A percentile compares a stretch with the other conserved stretches of the same genome.
phyloP scores from a whole-genome alignment of 1,140 invertebrate species.

The Diuraphis noxia region DNA sequence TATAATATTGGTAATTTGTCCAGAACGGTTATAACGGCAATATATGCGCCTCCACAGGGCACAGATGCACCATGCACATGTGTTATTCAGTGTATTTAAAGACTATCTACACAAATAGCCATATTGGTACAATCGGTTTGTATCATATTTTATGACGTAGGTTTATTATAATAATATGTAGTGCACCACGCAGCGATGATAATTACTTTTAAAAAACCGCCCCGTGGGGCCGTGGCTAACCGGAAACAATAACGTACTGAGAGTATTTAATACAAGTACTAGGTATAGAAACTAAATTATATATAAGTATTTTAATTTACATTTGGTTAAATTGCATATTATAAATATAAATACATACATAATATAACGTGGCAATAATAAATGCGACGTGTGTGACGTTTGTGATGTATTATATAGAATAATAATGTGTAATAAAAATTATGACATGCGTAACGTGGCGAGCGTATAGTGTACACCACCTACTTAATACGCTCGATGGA shows the following conservation, averaged over 20 bases:
- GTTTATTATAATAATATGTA: too few species aligned
- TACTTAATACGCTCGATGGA: neutral
- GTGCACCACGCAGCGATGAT: neutral
- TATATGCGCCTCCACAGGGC: neutral
- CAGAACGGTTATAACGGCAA: too few species aligned
- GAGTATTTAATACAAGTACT: too few species aligned
- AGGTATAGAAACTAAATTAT: too few species aligned
- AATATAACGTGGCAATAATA: neutral
- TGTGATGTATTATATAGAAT: slow-evolving; percentile 1
- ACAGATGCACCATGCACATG: too few species aligned
- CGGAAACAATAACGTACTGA: neutral
- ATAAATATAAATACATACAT: neutral
- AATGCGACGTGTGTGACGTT: neutral
- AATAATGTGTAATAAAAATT: neutral
- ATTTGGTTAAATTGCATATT: neutral
- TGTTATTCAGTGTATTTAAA: too few species aligned
- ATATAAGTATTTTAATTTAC: neutral
- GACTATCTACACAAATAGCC: too few species aligned
- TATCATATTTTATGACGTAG: neutral
- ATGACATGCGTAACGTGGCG: neutral
- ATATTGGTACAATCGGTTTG: neutral
- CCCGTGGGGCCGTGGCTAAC: neutral
- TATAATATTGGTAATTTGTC: too few species aligned
- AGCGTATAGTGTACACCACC: neutral
- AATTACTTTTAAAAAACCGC: neutral